Base-by-base conservation (phyloP, 2,888 invertebrate genomes). In the Orchestes rusci region DNA sequence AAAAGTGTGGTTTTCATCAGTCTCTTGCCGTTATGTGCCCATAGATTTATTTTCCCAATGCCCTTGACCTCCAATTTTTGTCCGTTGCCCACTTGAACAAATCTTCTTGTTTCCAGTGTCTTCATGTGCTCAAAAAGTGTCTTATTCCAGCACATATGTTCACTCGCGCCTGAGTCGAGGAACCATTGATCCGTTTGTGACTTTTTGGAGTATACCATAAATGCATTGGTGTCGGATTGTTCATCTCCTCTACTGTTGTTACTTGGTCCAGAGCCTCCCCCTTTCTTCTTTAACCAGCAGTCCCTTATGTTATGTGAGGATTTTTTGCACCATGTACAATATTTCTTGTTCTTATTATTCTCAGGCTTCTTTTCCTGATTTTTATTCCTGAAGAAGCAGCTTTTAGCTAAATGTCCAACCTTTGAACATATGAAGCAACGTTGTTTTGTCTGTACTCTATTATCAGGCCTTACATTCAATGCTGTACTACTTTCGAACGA, bases 21-120 rank as follows among this genome's bases (percentile, higher is more conserved):
- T 13, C 44, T 30, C 13, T 55, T 20, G 16, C 58, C 58, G 36
- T 61, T 50, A 15, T 51, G 58, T 4, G 54, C 57, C 39, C 55
- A 53, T 34, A 59, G 18, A 32, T 53, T 42, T 2, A 59, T 48
- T 19, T 57, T 47, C 4, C 57, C 60, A 19, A 45, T 43, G 29
- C 57, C 57, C 31, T 51, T 44, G 10, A 54, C 48, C 3, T 47
- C 39, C 50, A 47, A 55, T 48, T 41, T n/a, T n/a, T n/a, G n/a
- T n/a, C n/a, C n/a, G n/a, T n/a, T n/a, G n/a, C n/a, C n/a, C n/a
- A n/a, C n/a, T 31, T n/a, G 56, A 50, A 33, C 53, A 39, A 47
- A 56, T 50, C 43, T 28, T 28, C 27, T 36, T 30, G 35, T 18
- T 38, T 37, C 35, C 18, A 42, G n/a, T 43, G 23, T 33, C n/a